phyloP scores from a whole-genome alignment of 2,888 invertebrate genomes.

The Melanotus villosus region DNA sequence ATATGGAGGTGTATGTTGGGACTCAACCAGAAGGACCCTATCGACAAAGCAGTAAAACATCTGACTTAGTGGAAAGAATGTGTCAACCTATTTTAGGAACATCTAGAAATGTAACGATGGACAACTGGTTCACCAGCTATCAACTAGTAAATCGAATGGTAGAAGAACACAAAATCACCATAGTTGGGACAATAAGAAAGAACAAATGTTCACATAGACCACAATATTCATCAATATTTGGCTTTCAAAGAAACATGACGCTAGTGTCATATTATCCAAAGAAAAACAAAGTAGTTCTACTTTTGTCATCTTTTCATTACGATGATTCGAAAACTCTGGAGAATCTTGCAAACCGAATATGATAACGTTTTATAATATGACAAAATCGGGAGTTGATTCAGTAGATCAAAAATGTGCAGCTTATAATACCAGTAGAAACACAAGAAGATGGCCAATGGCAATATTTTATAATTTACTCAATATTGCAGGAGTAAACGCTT shows the following conservation, averaged over 20 bases:
- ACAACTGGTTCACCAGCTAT: constrained; percentile 43
- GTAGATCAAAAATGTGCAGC: not conserved
- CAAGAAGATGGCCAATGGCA: constrained; percentile 39
- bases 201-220: constrained; percentile 31
- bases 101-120: constrained; percentile 44
- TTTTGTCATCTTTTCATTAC: constrained; percentile 37
- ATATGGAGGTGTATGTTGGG: no score
- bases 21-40: constrained; percentile 37
- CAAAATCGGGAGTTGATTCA: constrained; percentile 8
- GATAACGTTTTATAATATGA: constrained; percentile 20
- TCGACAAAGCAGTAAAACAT: not conserved
- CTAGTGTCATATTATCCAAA: constrained; percentile 34
- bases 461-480: constrained; percentile 31
- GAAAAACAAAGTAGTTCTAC: constrained; percentile 28
- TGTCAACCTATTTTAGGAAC: no score
- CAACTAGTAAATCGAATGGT: constrained; percentile 23
- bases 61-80: not conserved
- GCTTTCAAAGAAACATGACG: not conserved
- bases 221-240: constrained; percentile 36
- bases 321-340: constrained; percentile 15
- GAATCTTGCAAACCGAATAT: not conserved
- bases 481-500: constrained; percentile 26
- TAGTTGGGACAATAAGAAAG: constrained; percentile 36
- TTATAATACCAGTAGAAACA: constrained; percentile 8
- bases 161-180: constrained; percentile 16